Evolutionary conservation across 2,888 invertebrate species (phyloP).

Genomic region (Eretmocerus hayati): DNA sequence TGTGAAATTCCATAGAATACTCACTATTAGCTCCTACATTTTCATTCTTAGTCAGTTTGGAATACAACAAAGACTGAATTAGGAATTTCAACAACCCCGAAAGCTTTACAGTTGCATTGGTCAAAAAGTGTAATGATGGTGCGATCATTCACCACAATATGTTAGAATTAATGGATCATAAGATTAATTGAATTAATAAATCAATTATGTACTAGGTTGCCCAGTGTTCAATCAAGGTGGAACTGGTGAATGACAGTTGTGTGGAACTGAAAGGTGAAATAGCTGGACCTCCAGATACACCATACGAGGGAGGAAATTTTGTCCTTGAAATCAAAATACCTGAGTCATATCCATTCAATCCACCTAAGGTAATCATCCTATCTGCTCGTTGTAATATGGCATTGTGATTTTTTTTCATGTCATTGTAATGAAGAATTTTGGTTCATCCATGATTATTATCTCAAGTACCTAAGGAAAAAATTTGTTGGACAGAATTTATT

Average conservation of each 20-base stretch:
- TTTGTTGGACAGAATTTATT: too few species aligned
- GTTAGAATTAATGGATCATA: too few species aligned
- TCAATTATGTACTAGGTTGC: too few species aligned
- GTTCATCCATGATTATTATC: neutral
- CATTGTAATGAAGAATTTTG: neutral
- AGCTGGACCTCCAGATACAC: conserved; percentile 96
- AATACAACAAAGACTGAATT: too few species aligned
- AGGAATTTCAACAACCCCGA: too few species aligned
- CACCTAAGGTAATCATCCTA: conserved; percentile 91
- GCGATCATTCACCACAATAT: too few species aligned
- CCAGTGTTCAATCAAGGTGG: conserved; percentile 80
- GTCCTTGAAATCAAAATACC: conserved; percentile 94
- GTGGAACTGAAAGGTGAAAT: conserved; percentile 91
- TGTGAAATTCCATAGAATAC: too few species aligned
- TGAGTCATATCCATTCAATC: conserved; percentile 98
- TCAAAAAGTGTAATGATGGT: too few species aligned
- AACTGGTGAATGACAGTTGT: conserved; percentile 83
- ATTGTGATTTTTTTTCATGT: conserved; percentile 1
- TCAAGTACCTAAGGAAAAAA: conserved; percentile 1
- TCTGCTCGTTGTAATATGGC: neutral
- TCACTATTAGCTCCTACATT: too few species aligned
- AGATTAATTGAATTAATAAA: too few species aligned
- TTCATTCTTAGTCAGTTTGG: too few species aligned
- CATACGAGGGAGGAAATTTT: conserved; percentile 95
- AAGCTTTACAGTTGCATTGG: too few species aligned